These are phyloP conservation scores for Clarias pachynema DNA, from an alignment of 2,797 vertebrate species.

Conservation along the genomic window DNA sequence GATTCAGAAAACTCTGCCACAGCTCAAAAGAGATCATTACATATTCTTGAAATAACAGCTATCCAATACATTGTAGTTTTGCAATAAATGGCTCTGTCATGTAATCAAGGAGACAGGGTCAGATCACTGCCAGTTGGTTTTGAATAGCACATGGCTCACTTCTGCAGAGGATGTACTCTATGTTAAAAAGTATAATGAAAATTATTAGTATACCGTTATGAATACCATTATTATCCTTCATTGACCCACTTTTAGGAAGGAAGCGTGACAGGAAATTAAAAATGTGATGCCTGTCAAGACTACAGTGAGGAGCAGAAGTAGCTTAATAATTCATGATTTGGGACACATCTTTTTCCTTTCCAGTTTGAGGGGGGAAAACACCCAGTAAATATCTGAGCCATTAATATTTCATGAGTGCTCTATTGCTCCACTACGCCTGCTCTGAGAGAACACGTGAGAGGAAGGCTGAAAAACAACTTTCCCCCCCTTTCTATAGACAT, in stretches of 20 bases:
- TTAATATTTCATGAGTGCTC: constrained; percentile 61
- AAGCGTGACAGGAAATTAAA: constrained; percentile 43
- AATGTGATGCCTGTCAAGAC: constrained; percentile 48
- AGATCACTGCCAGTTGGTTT: neutral
- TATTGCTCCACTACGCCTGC: constrained; percentile 54
- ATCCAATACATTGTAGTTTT: constrained; percentile 3
- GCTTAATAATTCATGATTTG: constrained; percentile 62
- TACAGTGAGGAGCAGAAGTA: constrained; percentile 44
- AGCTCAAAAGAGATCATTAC: neutral
- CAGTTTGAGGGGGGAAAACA: constrained; percentile 47
- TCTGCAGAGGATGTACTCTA: neutral
- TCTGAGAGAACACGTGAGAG: constrained; percentile 24
- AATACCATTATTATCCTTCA: constrained; percentile 28
- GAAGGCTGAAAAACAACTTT: constrained; percentile 38
- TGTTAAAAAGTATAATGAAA: neutral
- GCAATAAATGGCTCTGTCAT: neutral
- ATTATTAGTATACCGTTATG: constrained; percentile 2
- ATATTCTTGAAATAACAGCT: neutral
- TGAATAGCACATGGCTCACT: neutral
- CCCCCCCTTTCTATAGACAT: neutral
- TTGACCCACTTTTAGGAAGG: constrained; percentile 51
- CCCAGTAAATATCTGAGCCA: constrained; percentile 58
- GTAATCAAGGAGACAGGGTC: neutral
- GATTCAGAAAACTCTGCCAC: neutral
- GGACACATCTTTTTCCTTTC: constrained; percentile 53